Base-by-base conservation (phyloP, 2,113 vertebrate genomes). In the Bostrychus sinensis region DNA sequence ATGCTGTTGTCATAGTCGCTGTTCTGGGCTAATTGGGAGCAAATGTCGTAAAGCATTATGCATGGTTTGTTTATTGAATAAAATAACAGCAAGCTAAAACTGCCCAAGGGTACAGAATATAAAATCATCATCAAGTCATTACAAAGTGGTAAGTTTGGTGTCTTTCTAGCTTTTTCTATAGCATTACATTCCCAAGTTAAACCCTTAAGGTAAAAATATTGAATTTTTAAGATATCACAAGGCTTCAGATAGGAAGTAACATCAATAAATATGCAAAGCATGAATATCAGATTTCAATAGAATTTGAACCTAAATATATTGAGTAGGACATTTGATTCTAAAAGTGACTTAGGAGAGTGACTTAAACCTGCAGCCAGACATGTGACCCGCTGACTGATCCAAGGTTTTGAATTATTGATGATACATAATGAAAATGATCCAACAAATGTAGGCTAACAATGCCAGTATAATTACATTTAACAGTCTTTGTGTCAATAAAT, bases 51-150 rank as follows among this genome's bases (percentile, higher is more conserved):
- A 50, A 32, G 1, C 26, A 30, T 28, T 12, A 50, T 54, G 51
- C 39, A 12, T 58, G 41, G 37, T 45, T 32, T 16, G 7, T 41
- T 10, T 46, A 58, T 23, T 22, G 32, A 72, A 50, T 1, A 8
- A 10, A 62, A 46, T 19, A 58, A 14, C 20, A 26, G 54, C 17
- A 53, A 9, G 66, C 12, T 37, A 2, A 56, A 28, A 53, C 5
- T 19, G 28, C 22, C 46, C 16, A 54, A n/a, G 4, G 10, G 20
- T 13, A 4, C 9, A 50, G 23, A 50, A 25, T 28, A 7, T 14
- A 22, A 26, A 39, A 13, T 26, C n/a, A n/a, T n/a, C n/a, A n/a
- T n/a, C n/a, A n/a, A n/a, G 1, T 13, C 13, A 56, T 34, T 22
- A 14, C 13, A 32, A 48, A 22, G 28, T 11, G 16, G 11, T 2